phyloP scores from a whole-genome alignment of 2,797 vertebrate genomes.

The Pangasius larnaudii region DNA sequence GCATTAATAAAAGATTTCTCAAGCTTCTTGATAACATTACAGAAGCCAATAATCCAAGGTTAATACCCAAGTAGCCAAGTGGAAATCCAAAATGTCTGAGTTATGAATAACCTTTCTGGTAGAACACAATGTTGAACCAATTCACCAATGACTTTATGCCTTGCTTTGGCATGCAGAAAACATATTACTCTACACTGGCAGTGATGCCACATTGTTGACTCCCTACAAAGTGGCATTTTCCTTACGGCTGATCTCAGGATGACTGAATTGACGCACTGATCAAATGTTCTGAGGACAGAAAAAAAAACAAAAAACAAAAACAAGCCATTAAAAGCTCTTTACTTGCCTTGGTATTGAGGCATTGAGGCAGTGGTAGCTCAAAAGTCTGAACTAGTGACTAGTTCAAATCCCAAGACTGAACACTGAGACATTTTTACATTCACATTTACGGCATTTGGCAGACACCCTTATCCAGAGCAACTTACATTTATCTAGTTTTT shows the following conservation, averaged over 20 bases:
- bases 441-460: too few relatives aligned
- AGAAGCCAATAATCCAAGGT: constrained; percentile 17
- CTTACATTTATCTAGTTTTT: too few relatives aligned
- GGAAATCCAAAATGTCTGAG: background rate
- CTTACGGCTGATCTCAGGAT: constrained; percentile 4
- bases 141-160: background rate
- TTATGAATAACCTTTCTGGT: background rate
- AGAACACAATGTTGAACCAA: constrained; percentile 1
- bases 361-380: background rate
- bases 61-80: background rate
- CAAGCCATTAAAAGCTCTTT: background rate
- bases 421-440: too few relatives aligned
- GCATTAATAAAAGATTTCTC: background rate
- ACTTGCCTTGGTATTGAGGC: background rate
- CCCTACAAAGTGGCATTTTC: constrained; percentile 48
- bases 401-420: background rate
- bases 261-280: constrained; percentile 24
- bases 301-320: background rate
- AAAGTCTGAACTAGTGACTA: background rate
- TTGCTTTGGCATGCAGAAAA: constrained; percentile 34
- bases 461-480: too few relatives aligned
- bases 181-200: constrained; percentile 22
- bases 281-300: constrained; percentile 18
- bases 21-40: constrained; percentile 1
- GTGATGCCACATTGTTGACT: constrained; percentile 41